phyloP scores from a whole-genome alignment of 2,888 invertebrate genomes.

The Platyscelio sp. region DNA sequence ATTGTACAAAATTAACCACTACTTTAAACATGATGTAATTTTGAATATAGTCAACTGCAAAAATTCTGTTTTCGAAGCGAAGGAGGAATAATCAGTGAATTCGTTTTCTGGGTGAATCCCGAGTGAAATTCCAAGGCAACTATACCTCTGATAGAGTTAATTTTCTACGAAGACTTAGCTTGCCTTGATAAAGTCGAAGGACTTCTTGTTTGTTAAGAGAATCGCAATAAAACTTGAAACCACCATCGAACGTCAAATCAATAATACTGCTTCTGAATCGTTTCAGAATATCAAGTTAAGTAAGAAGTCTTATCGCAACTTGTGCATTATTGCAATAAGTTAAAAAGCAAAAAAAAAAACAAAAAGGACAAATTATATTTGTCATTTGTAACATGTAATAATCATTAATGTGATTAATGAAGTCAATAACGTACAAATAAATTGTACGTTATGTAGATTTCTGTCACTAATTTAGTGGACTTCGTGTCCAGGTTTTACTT shows the following conservation, averaged over 20 bases:
- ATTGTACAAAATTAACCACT: constrained; percentile 26
- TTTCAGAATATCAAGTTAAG: constrained; percentile 38
- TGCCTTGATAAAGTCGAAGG: constrained; percentile 52
- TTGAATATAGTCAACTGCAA: constrained; percentile 58
- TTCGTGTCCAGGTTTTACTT: too few relatives aligned
- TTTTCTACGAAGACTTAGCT: constrained; percentile 49
- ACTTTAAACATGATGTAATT: constrained; percentile 48
- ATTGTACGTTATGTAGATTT: too few relatives aligned
- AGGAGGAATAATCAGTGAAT: constrained; percentile 49
- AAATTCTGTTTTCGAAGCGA: constrained; percentile 42
- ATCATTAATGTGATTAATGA: constrained; percentile 43
- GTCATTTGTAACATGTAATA: constrained; percentile 43
- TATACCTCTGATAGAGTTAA: constrained; percentile 52
- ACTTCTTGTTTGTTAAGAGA: constrained; percentile 51
- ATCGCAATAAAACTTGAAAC: constrained; percentile 58
- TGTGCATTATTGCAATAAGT: constrained; percentile 50
- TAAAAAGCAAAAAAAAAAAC: too few relatives aligned
- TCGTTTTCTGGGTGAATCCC: constrained; percentile 39
- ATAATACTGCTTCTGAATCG: constrained; percentile 38
- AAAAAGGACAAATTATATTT: too few relatives aligned
- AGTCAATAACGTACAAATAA: background rate
- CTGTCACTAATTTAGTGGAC: too few relatives aligned
- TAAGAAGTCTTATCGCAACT: constrained; percentile 54
- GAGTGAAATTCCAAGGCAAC: constrained; percentile 41
- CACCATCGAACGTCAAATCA: constrained; percentile 51